Evolutionary conservation across 92 coral and sea anemone genomes (phyloP).

Genomic region (Phenganax stokvisi): DNA sequence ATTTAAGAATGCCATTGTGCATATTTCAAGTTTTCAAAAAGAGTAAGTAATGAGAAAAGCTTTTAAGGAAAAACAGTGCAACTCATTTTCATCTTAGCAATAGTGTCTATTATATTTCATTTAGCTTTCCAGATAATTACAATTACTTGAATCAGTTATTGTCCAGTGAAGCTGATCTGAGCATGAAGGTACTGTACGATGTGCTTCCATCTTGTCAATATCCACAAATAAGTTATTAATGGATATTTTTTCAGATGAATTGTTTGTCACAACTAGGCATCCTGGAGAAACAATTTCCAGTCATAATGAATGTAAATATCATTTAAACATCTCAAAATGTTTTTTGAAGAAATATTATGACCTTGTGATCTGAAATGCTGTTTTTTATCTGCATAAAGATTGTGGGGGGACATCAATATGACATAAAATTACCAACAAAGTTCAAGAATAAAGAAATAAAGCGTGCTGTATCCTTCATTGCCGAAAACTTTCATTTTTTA

Average conservation of each 20-base stretch:
- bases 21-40: slow-evolving; percentile 31
- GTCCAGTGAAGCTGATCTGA: slow-evolving; percentile 62
- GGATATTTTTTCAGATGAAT: slow-evolving; percentile 9
- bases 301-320: slow-evolving; percentile 6
- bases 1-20: slow-evolving; percentile 78
- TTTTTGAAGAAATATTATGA: neutral
- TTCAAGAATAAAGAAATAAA: slow-evolving; percentile 81
- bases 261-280: slow-evolving; percentile 7
- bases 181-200: slow-evolving; percentile 25
- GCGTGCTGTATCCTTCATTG: slow-evolving; percentile 76
- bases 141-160: slow-evolving; percentile 67
- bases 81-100: neutral
- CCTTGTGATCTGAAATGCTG: neutral
- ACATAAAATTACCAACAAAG: slow-evolving; percentile 48
- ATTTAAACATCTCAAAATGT: neutral
- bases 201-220: neutral
- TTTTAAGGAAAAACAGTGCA: neutral
- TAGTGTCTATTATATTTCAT: neutral
- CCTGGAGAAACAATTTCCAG: slow-evolving; percentile 26
- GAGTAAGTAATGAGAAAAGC: neutral
- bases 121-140: slow-evolving; percentile 26
- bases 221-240: slow-evolving; percentile 62
- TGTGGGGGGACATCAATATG: slow-evolving; percentile 46
- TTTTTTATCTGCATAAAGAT: slow-evolving; percentile 35
- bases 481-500: slow-evolving; percentile 73